Conservation (phyloP, 1,140 invertebrate genomes). For the Drosophila funebris region DNA sequence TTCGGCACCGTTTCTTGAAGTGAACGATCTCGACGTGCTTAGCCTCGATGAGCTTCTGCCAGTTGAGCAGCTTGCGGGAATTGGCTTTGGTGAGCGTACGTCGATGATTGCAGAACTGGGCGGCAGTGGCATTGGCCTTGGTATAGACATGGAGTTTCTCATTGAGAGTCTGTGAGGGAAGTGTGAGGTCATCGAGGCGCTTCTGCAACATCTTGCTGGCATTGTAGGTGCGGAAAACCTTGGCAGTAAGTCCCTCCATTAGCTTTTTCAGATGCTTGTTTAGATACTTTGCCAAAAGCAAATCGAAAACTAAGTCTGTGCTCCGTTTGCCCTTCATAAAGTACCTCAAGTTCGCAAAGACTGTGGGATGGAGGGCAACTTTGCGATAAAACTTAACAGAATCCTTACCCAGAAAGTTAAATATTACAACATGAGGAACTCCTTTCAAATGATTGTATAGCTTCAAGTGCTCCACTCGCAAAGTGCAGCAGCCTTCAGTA, state of each 20-base stretch:
- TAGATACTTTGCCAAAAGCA: neutral
- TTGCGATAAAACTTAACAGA: neutral
- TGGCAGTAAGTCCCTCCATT: slow-evolving; percentile 11
- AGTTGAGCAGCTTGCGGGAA: neutral
- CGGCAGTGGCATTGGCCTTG: neutral
- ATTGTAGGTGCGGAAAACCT: slow-evolving; percentile 21
- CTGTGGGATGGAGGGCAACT: neutral
- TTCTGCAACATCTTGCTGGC: neutral
- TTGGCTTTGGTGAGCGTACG: neutral
- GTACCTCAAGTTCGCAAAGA: neutral
- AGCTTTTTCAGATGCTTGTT: neutral
- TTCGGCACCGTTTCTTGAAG: neutral
- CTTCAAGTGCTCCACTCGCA: slow-evolving; percentile 14
- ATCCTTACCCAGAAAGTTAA: neutral
- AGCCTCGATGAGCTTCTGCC: neutral
- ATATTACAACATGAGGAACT: neutral
- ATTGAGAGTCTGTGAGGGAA: neutral
- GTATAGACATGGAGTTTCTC: neutral
- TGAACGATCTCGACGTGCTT: neutral
- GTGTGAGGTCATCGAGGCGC: neutral
- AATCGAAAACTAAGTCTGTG: neutral
- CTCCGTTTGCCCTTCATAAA: neutral
- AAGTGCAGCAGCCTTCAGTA: slow-evolving; percentile 8
- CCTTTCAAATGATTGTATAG: neutral
- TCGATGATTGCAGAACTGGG: neutral